Evolutionary conservation across 2,888 invertebrate genomes (phyloP).

Genomic region (Smittia sp.): DNA sequence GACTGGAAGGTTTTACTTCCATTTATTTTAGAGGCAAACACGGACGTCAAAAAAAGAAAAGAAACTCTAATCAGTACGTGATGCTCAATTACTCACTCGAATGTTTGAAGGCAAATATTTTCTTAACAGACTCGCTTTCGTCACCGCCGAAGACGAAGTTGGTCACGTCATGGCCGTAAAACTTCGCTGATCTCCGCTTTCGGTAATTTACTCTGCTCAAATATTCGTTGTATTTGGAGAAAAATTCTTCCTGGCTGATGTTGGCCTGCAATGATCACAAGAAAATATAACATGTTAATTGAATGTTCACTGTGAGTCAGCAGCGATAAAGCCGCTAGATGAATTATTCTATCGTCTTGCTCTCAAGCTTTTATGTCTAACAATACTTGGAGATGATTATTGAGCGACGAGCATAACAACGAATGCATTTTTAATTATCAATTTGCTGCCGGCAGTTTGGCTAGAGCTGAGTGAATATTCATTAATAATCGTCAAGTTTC

Average conservation of each 20-base stretch:
- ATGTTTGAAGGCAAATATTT: slow-evolving; percentile 41
- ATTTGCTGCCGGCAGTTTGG: neutral
- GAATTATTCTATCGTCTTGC: neutral
- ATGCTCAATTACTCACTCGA: slow-evolving; percentile 37
- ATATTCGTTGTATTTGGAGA: slow-evolving; percentile 61
- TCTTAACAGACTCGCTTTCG: slow-evolving; percentile 25
- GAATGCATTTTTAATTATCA: slow-evolving; percentile 19
- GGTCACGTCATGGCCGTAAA: slow-evolving; percentile 24
- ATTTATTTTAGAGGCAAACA: too few species aligned
- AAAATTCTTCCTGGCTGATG: slow-evolving; percentile 64
- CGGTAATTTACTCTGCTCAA: slow-evolving; percentile 53
- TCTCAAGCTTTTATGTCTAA: neutral
- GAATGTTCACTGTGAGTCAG: slow-evolving; percentile 4
- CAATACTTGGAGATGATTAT: neutral
- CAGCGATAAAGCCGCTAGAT: neutral
- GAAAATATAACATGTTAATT: slow-evolving; percentile 42
- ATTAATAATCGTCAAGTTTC: neutral
- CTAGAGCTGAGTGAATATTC: neutral
- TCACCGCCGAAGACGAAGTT: slow-evolving; percentile 23
- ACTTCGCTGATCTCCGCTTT: slow-evolving; percentile 43
- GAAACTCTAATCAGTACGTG: neutral
- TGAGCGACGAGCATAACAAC: neutral
- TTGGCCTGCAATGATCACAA: slow-evolving; percentile 63
- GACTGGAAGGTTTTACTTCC: too few species aligned
- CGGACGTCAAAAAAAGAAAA: neutral